Evolutionary conservation across 2,888 invertebrate species (phyloP), one percentile per base, ranked within the genome.

Genomic region (Ceriagrion tenellum): DNA sequence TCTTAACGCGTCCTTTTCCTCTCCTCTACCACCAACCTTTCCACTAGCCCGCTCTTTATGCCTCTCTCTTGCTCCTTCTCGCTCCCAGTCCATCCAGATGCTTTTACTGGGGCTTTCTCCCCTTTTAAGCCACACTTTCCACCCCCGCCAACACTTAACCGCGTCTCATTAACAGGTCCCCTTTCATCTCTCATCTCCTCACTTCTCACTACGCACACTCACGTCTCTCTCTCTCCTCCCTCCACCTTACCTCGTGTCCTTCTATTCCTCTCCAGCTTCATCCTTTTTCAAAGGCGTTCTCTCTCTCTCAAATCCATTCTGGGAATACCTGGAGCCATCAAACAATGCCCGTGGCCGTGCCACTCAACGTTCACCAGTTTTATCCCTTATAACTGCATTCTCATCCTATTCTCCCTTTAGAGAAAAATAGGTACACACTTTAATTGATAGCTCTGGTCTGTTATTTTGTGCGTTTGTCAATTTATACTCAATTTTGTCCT

Each of bases 141-240:
- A 59, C 59, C 69, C n/a, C 69, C 69, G 69, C 69, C 26, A 69
- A 69, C 69, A 69, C 69, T 69, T 69, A 69, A 69, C 69, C 69
- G n/a, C 69, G 69, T 69, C 69, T 69, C 69, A 69, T 69, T 69
- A 69, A 69, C 69, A 26, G 69, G n/a, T 13, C 69, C 26, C n/a
- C 69, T 69, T 69, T 69, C 69, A 69, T 69, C 69, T 69, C 69
- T 69, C 26, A 8, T 26, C 12, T 69, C 69, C 69, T 26, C 69
- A 26, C 69, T 8, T n/a, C 69, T 26, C 4, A 23, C 10, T 26
- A 20, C n/a, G 12, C 69, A n/a, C 69, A 4, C 6, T 26, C 69
- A 8, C 69, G 12, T 12, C n/a, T n/a, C n/a, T 69, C 69, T 69
- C n/a, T 23, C 69, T 23, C 69, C 26, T n/a, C 10, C 69, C 1